Base-by-base conservation (phyloP, 2,797 vertebrate species). In the Sebastes itinus region DNA sequence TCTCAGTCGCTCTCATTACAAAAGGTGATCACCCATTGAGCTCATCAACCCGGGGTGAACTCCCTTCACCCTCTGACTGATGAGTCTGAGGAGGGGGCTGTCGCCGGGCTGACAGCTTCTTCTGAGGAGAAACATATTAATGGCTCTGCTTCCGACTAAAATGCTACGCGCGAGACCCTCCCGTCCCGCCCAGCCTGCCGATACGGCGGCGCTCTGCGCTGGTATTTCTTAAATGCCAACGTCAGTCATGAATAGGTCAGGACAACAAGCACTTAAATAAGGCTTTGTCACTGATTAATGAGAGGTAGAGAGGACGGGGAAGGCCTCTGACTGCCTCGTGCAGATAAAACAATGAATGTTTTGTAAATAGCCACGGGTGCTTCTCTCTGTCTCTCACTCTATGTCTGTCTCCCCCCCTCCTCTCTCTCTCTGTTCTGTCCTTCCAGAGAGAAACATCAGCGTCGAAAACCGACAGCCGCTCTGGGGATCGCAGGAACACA, bases 221-320 rank as follows among this genome's bases (percentile, higher is more conserved):
- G 92, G 92, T 94, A 95, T 95, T 95, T 95, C 90, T 94, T 95
- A 95, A 96, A 95, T 95, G 94, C 91, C 94, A 94, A 79, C 89
- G 93, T 93, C 94, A 95, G 92, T 95, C 93, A 93, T 61, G 91
- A 92, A 95, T 94, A 96, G 95, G 94, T 95, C 94, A 96, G 81
- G 89, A 94, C 93, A 94, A 94, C 94, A 93, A 93, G 90, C 90
- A 92, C 91, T 95, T 95, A 94, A 95, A 95, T 92, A 88, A 89
- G 89, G 90, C 92, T 93, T 92, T 94, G 93, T 95, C 91, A 91
- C 91, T 95, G 94, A 95, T 95, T 95, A 95, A 95, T 95, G 91
- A 92, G 89, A 94, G 93, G 90, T 90, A 90, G 89, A 61, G 82
- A 88, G 87, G 89, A 89, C 78, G 75, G 91, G 72, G 71, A 80